phyloP scores from a whole-genome alignment of 1,140 invertebrate species.

The Maniola jurtina region DNA sequence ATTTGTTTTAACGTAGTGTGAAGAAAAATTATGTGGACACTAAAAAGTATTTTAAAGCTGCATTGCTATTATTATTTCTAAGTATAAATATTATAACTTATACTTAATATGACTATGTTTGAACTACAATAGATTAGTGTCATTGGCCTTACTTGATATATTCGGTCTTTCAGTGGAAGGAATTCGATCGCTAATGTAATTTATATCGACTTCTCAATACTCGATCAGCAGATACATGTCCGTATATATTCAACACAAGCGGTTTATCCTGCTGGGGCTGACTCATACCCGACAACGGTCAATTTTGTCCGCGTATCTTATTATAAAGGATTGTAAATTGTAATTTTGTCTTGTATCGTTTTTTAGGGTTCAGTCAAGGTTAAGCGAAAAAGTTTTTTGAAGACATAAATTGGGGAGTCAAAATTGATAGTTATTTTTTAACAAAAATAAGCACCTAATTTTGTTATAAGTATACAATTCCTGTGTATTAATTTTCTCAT shows the following conservation, averaged over 20 bases:
- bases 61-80: too few species aligned
- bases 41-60: too few species aligned
- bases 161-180: constrained; percentile 20
- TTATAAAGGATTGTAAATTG: constrained; percentile 20
- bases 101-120: background rate
- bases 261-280: constrained; percentile 38
- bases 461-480: too few species aligned
- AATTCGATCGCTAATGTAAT: constrained; percentile 35
- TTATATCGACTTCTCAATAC: constrained; percentile 38
- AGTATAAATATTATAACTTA: background rate
- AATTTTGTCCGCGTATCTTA: constrained; percentile 34
- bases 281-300: constrained; percentile 37
- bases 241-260: constrained; percentile 34
- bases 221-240: constrained; percentile 33
- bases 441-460: too few species aligned
- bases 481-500: too few species aligned
- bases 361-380: constrained; percentile 1
- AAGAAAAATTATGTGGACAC: too few species aligned
- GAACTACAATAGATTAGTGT: constrained; percentile 23
- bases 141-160: constrained; percentile 22
- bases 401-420: background rate
- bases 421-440: too few species aligned
- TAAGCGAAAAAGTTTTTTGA: background rate
- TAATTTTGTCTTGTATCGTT: constrained; percentile 29
- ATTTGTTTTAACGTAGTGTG: too few species aligned